A percentile compares a stretch with the other conserved stretches of the same genome.
phyloP scores from a whole-genome alignment of 2,113 vertebrate species.

The Tychaedon coryphoeus region DNA sequence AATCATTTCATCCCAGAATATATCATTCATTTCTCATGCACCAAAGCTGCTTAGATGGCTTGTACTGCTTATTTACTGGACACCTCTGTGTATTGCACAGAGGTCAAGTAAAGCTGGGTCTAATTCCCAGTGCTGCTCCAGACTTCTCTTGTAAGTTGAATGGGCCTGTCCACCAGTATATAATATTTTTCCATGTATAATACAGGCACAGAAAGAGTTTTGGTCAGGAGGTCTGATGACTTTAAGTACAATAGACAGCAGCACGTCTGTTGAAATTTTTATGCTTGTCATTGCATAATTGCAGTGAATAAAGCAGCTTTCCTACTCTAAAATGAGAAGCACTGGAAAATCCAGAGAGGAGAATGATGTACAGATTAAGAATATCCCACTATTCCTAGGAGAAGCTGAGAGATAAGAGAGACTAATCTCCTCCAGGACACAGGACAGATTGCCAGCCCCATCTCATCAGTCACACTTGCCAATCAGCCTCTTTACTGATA shows the following conservation, averaged over 20 bases:
- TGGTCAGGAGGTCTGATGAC: neutral
- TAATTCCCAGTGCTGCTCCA: neutral
- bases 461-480: slow-evolving; percentile 55
- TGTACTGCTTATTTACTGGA: neutral
- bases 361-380: slow-evolving; percentile 32
- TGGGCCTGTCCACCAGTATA: neutral
- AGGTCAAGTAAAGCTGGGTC: neutral
- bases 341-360: neutral
- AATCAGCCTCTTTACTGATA: slow-evolving; percentile 6
- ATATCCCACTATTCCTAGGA: slow-evolving; percentile 3
- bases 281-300: neutral
- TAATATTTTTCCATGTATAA: neutral
- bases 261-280: neutral
- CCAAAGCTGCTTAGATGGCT: slow-evolving; percentile 39
- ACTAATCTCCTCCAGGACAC: neutral
- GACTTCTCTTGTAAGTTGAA: neutral
- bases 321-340: neutral
- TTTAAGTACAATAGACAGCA: neutral
- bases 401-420: slow-evolving; percentile 21
- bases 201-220: neutral
- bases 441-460: slow-evolving; percentile 23
- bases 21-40: neutral
- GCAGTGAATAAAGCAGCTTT: slow-evolving; percentile 30
- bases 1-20: slow-evolving; percentile 22
- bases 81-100: neutral